phyloP scores from a whole-genome alignment of 1,140 invertebrate genomes.

The Saxidomus purpurata region DNA sequence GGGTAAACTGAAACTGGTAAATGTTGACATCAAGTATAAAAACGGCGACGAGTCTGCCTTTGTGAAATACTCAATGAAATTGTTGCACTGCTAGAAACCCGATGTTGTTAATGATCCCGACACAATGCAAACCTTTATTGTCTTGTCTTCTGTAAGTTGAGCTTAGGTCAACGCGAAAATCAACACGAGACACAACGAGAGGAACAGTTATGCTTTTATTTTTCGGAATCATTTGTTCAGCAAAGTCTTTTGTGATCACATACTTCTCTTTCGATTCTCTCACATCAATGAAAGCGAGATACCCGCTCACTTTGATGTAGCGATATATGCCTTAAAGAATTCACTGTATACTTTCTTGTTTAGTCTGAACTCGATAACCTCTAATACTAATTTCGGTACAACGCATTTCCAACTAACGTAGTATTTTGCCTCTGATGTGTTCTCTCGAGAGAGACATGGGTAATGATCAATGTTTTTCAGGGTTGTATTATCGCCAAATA shows the following conservation, averaged over 20 bases:
- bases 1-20: neutral
- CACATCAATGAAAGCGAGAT: slow-evolving; percentile 7
- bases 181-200: neutral
- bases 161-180: neutral
- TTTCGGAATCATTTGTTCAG: neutral
- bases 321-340: neutral
- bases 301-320: slow-evolving; percentile 13
- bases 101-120: neutral
- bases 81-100: neutral
- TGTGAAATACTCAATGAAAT: neutral
- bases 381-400: neutral
- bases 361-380: neutral
- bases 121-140: slow-evolving; percentile 21
- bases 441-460: neutral
- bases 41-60: neutral
- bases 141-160: neutral
- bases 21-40: neutral
- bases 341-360: neutral
- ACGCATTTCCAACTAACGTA: neutral
- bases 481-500: neutral
- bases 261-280: neutral
- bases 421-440: neutral
- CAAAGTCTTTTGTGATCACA: neutral
- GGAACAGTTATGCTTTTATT: neutral
- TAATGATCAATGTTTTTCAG: neutral